Percentiles rank a stretch among this genome's conserved stretches.
These are phyloP conservation scores for Aplodontia rufa DNA, from an alignment of 2,113 vertebrate genomes.

Conservation along the genomic window DNA sequence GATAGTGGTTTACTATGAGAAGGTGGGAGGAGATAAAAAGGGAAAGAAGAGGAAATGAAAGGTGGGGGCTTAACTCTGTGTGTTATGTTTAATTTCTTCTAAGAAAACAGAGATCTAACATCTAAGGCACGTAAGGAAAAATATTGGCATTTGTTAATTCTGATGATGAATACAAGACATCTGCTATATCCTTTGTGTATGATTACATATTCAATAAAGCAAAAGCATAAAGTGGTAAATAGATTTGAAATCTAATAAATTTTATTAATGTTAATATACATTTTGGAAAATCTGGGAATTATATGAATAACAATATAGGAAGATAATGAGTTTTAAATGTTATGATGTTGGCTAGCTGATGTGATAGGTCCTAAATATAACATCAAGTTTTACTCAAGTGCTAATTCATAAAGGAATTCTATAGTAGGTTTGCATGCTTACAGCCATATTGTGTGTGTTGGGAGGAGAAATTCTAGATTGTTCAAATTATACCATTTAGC, in stretches of 20 bases:
- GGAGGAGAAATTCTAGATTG: background rate
- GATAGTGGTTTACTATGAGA: background rate
- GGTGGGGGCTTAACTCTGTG: background rate
- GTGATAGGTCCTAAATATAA: background rate
- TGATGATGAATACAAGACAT: conserved; percentile 17
- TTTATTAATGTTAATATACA: background rate
- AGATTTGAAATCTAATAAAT: conserved; percentile 44
- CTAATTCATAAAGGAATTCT: background rate
- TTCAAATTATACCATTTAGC: background rate
- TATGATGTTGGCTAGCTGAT: background rate
- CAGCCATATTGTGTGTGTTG: background rate
- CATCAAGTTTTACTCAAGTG: background rate
- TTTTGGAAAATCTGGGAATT: background rate
- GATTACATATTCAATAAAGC: conserved; percentile 58
- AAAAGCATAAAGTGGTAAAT: conserved; percentile 51
- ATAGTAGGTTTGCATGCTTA: background rate
- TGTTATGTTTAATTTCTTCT: conserved; percentile 31
- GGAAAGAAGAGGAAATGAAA: background rate
- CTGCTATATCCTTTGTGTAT: conserved; percentile 49
- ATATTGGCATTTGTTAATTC: conserved; percentile 59
- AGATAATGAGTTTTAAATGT: background rate
- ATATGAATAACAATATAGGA: background rate
- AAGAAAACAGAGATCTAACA: conserved; percentile 27
- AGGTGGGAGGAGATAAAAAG: background rate
- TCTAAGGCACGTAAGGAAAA: conserved; percentile 52